phyloP scores from a whole-genome alignment of 1,140 invertebrate species.

The Heliothis virescens region DNA sequence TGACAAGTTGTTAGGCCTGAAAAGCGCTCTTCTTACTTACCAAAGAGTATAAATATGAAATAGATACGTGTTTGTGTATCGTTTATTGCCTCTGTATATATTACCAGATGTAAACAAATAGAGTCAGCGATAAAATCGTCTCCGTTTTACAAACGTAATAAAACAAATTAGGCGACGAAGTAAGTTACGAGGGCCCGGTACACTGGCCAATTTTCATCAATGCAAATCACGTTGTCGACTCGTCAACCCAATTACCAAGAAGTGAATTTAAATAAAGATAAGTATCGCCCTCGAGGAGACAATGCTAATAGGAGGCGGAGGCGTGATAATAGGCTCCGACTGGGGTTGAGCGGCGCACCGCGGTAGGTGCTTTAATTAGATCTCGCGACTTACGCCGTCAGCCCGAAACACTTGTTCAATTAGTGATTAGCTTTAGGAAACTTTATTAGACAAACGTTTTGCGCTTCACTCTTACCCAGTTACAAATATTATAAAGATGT shows the following conservation, averaged over 20 bases:
- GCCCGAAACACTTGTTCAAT: slow-evolving; percentile 84
- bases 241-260: slow-evolving; percentile 86
- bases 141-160: slow-evolving; percentile 65
- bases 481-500: neutral
- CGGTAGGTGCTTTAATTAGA: slow-evolving; percentile 84
- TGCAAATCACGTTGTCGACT: slow-evolving; percentile 86
- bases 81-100: slow-evolving; percentile 11
- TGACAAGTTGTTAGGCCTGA: slow-evolving; percentile 18
- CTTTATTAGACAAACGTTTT: slow-evolving; percentile 74
- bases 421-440: slow-evolving; percentile 81
- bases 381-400: slow-evolving; percentile 82
- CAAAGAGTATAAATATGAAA: no score
- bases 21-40: slow-evolving; percentile 7
- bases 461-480: slow-evolving; percentile 45
- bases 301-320: slow-evolving; percentile 84
- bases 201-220: slow-evolving; percentile 84
- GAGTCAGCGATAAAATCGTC: slow-evolving; percentile 48
- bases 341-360: slow-evolving; percentile 73
- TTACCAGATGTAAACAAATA: slow-evolving; percentile 50
- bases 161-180: slow-evolving; percentile 78
- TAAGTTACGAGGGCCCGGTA: slow-evolving; percentile 74
- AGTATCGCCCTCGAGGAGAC: slow-evolving; percentile 85
- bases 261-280: slow-evolving; percentile 87
- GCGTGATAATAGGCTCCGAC: slow-evolving; percentile 83
- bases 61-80: neutral